phyloP scores from a whole-genome alignment of 2,797 vertebrate species.

The Luscinia luscinia region DNA sequence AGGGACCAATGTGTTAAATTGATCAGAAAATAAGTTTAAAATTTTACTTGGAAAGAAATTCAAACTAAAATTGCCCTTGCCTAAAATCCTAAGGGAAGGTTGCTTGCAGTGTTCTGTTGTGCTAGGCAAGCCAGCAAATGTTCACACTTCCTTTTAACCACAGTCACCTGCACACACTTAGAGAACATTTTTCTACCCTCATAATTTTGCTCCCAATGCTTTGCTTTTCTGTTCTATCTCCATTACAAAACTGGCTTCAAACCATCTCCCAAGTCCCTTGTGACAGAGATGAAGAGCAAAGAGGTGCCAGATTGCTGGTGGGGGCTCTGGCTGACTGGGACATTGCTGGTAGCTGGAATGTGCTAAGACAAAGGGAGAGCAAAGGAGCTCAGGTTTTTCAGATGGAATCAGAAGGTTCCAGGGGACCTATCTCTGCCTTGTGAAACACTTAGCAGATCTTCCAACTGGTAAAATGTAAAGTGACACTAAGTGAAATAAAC shows the following conservation, averaged over 20 bases:
- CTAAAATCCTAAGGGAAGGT: constrained; percentile 5
- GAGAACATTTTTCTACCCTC: constrained; percentile 36
- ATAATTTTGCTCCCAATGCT: constrained; percentile 1
- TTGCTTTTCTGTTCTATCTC: constrained; percentile 24
- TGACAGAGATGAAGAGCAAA: constrained; percentile 36
- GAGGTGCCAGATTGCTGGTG: constrained; percentile 23
- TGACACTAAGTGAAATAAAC: constrained; percentile 64
- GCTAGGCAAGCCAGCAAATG: constrained; percentile 58
- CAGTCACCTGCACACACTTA: constrained; percentile 52
- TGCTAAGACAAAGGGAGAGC: constrained; percentile 32
- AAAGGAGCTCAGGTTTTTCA: constrained; percentile 13
- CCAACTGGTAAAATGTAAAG: constrained; percentile 51
- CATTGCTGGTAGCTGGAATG: constrained; percentile 22
- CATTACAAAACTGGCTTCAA: constrained; percentile 23
- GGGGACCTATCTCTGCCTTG: constrained; percentile 28
- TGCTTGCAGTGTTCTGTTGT: constrained; percentile 20
- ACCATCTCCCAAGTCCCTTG: not conserved
- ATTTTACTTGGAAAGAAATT: constrained; percentile 49
- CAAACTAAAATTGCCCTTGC: constrained; percentile 10
- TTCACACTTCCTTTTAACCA: constrained; percentile 57
- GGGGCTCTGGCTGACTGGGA: constrained; percentile 13
- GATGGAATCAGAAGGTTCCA: constrained; percentile 27
- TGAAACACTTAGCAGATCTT: constrained; percentile 36
- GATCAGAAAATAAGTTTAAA: constrained; percentile 29
- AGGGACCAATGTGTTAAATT: constrained; percentile 47